Base-by-base conservation (phyloP, 2,113 vertebrate genomes). In the Thermophis baileyi region DNA sequence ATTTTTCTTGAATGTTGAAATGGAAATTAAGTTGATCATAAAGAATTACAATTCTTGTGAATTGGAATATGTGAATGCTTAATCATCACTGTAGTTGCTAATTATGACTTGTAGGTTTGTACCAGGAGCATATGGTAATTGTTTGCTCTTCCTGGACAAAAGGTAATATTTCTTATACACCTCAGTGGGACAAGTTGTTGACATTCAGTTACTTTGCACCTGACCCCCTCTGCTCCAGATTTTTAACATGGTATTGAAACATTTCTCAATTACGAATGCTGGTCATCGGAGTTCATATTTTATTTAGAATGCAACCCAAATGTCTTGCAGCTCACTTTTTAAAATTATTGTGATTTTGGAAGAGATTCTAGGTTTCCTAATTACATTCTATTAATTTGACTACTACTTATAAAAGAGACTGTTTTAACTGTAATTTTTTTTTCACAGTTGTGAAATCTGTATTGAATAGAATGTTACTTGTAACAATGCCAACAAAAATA, bases 21-120 rank as follows among this genome's bases (percentile, higher is more conserved):
- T 91, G 93, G 94, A 94, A 97, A 95, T 94, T 92, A 81, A 95
- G 24, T 95, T 96, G 95, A 94, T 97, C 93, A 94, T 95, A 92
- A 96, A 93, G 89, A 94, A 94, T 93, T 95, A 97, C 96, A 55
- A 89, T 50, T 69, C 95, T 92, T 95, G 94, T 96, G 50, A 96
- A 92, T 95, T 94, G 91, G 93, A 94, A 95, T 96, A 87, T 95
- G 91, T 96, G 88, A 95, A 95, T 95, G 94, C 92, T 95, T 97
- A 91, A 94, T 96, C 89, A 60, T 95, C 93, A 97, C 95, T 95
- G 47, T 94, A 5, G 22, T 44, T 74, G 69, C 40, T 94, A 86
- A 47, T 94, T 96, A 91, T 95, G 91, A 91, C 94, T 27, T 93
- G 86, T 93, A 94, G 87, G 49, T 95, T 87, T 94, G 16, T 94